phyloP scores from a whole-genome alignment of 2,113 vertebrate species.

The Pelobates fuscus region DNA sequence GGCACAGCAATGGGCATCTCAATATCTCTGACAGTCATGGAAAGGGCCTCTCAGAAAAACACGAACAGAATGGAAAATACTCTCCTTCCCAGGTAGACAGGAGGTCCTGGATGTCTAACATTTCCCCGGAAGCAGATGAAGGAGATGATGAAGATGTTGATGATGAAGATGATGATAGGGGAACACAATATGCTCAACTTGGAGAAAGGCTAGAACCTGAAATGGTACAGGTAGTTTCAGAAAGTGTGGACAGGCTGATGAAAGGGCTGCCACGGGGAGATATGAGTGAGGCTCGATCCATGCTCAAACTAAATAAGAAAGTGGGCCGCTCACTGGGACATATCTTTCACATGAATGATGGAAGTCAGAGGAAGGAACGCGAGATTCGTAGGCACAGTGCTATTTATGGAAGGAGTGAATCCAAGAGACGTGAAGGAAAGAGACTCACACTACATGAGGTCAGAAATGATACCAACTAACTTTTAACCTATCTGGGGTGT shows the following conservation, averaged over 20 bases:
- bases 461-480: slow-evolving; percentile 46
- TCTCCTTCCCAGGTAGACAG: slow-evolving; percentile 72
- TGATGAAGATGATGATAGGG: slow-evolving; percentile 77
- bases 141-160: slow-evolving; percentile 61
- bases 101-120: slow-evolving; percentile 77
- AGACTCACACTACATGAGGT: slow-evolving; percentile 95
- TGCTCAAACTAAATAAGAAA: slow-evolving; percentile 93
- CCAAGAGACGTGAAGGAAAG: slow-evolving; percentile 89
- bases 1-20: slow-evolving; percentile 81
- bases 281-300: slow-evolving; percentile 75
- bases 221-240: slow-evolving; percentile 78
- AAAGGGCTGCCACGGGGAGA: slow-evolving; percentile 82
- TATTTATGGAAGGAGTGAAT: slow-evolving; percentile 92
- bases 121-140: slow-evolving; percentile 78
- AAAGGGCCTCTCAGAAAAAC: slow-evolving; percentile 82
- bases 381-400: slow-evolving; percentile 94
- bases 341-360: slow-evolving; percentile 88
- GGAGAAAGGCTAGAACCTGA: slow-evolving; percentile 82
- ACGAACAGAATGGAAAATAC: slow-evolving; percentile 84
- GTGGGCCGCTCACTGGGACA: slow-evolving; percentile 89
- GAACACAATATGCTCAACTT: slow-evolving; percentile 74
- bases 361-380: slow-evolving; percentile 84
- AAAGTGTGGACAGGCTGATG: slow-evolving; percentile 85
- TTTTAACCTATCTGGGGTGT: neutral
- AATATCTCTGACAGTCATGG: slow-evolving; percentile 72